Conservation (phyloP, 1,140 invertebrate genomes). For the Bombus ignitus region DNA sequence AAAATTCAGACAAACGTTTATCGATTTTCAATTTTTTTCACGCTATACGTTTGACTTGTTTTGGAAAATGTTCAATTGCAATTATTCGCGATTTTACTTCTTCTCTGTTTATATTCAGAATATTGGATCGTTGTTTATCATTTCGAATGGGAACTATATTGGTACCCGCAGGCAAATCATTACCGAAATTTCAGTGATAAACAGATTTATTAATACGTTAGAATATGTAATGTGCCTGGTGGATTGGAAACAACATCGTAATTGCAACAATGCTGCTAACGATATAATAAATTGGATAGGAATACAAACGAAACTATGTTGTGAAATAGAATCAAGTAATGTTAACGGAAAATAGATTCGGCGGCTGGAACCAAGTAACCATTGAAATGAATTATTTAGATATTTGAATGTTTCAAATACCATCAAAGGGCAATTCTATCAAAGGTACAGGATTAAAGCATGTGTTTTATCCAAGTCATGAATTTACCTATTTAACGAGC, state of each 20-base stretch:
- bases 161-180: neutral
- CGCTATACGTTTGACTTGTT: no score
- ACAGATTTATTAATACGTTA: neutral
- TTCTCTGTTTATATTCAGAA: neutral
- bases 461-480: no score
- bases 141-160: neutral
- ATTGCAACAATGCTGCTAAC: constrained; percentile 5
- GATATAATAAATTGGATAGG: neutral
- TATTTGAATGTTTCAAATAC: neutral
- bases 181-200: neutral
- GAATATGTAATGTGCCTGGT: neutral
- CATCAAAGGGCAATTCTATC: neutral
- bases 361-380: neutral
- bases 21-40: neutral
- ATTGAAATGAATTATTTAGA: neutral
- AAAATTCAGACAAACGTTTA: neutral
- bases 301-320: neutral
- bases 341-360: no score
- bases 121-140: neutral
- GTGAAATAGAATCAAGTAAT: neutral
- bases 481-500: no score
- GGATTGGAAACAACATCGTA: neutral
- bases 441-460: no score
- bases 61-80: no score
- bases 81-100: neutral